Evolutionary conservation across 2,797 vertebrate genomes (phyloP).

Genomic region (Alcedo quadribrachys): DNA sequence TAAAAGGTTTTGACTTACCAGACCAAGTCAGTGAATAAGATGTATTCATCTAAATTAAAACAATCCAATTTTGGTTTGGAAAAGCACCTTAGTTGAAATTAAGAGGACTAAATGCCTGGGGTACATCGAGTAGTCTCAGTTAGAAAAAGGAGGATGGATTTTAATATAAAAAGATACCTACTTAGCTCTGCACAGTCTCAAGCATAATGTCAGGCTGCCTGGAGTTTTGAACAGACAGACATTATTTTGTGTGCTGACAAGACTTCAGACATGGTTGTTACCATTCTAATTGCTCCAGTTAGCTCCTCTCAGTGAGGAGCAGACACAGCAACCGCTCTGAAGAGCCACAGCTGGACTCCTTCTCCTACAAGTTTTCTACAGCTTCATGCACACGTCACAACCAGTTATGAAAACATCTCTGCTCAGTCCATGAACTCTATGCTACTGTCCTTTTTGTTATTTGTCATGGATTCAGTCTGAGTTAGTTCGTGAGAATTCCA

Average conservation of each 20-base stretch:
- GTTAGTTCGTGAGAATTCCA: background rate
- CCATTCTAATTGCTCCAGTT: background rate
- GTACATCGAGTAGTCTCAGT: background rate
- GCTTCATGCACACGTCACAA: background rate
- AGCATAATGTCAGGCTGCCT: background rate
- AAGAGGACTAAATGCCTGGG: background rate
- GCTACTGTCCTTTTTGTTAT: background rate
- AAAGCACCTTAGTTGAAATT: slow-evolving; percentile 1
- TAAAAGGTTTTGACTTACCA: slow-evolving; percentile 37
- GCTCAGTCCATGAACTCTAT: background rate
- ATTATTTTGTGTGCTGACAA: background rate
- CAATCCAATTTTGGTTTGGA: slow-evolving; percentile 17
- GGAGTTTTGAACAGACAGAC: background rate
- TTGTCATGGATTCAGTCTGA: background rate
- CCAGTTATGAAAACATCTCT: background rate
- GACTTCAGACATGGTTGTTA: background rate
- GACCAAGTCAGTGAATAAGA: slow-evolving; percentile 16
- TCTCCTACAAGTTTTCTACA: background rate
- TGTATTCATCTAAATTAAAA: background rate
- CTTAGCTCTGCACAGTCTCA: background rate
- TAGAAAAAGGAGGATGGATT: background rate
- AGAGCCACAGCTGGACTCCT: background rate
- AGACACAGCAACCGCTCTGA: background rate
- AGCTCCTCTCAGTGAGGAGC: background rate
- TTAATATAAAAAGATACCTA: background rate